Conservation (phyloP, 2,888 invertebrate genomes). For the Nysson spinosus region DNA sequence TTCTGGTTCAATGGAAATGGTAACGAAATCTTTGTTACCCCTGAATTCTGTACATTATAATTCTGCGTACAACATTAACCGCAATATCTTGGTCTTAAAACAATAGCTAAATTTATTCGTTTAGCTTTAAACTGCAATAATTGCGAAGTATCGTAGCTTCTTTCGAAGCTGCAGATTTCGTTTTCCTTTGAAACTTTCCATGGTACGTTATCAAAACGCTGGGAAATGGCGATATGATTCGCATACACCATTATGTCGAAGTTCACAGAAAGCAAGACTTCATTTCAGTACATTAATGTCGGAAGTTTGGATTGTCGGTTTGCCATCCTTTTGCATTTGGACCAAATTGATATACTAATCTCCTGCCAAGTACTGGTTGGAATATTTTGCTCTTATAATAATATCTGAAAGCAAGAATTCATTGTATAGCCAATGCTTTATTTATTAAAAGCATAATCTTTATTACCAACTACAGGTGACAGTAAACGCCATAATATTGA, state of each 20-base stretch:
- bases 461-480: neutral
- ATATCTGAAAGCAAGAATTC: slow-evolving; percentile 79
- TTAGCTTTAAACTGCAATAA: no score
- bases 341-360: slow-evolving; percentile 90
- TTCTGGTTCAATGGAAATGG: neutral
- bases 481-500: neutral
- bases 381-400: slow-evolving; percentile 88
- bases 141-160: no score
- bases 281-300: slow-evolving; percentile 53
- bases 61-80: no score
- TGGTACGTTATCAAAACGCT: no score
- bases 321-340: slow-evolving; percentile 88
- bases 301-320: slow-evolving; percentile 82
- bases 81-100: no score
- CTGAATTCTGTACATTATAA: no score
- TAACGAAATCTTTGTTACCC: neutral
- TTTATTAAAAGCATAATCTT: neutral
- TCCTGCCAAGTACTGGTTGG: slow-evolving; percentile 85
- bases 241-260: no score
- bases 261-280: no score
- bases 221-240: no score
- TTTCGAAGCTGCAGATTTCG: no score
- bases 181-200: no score
- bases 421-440: neutral
- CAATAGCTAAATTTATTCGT: no score